Conservation (phyloP, 2,888 invertebrate species). For the Chloromyia formosa region DNA sequence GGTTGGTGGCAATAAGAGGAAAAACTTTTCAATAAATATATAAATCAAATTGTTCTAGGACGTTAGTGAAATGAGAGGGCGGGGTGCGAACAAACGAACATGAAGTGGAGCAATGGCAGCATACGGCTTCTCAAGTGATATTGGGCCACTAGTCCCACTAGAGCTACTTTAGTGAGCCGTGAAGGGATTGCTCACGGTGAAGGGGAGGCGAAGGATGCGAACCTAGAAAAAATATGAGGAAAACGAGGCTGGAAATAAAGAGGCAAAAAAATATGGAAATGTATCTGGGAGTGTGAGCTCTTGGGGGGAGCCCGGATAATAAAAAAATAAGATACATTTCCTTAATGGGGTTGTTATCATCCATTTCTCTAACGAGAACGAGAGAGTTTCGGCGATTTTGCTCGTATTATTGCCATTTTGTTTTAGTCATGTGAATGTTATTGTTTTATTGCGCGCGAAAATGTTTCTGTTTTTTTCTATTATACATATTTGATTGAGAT, state of each 20-base stretch:
- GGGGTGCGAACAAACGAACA: neutral
- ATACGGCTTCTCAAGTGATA: neutral
- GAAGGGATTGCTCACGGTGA: neutral
- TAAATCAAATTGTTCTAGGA: conserved; percentile 39
- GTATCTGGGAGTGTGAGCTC: conserved; percentile 11
- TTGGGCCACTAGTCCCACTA: neutral
- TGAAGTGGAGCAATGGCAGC: neutral
- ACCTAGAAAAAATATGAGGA: neutral
- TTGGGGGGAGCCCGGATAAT: conserved; percentile 4
- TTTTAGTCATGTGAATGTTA: conserved; percentile 15
- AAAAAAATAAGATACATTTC: conserved; percentile 34
- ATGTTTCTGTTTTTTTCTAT: conserved; percentile 1
- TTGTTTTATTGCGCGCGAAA: conserved; percentile 19
- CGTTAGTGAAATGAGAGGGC: conserved; percentile 4
- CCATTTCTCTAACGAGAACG: conserved; percentile 38
- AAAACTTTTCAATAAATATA: conserved; percentile 41
- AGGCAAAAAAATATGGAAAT: conserved; percentile 37
- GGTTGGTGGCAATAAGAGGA: conserved; percentile 11
- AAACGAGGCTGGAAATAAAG: neutral
- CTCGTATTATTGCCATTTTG: neutral
- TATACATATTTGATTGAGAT: conserved; percentile 11
- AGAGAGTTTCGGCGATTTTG: neutral
- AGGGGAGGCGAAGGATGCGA: no score
- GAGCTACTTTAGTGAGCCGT: conserved; percentile 1
- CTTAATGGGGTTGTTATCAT: conserved; percentile 35